phyloP scores from a whole-genome alignment of 2,797 vertebrate genomes.

The Decapterus maruadsi region DNA sequence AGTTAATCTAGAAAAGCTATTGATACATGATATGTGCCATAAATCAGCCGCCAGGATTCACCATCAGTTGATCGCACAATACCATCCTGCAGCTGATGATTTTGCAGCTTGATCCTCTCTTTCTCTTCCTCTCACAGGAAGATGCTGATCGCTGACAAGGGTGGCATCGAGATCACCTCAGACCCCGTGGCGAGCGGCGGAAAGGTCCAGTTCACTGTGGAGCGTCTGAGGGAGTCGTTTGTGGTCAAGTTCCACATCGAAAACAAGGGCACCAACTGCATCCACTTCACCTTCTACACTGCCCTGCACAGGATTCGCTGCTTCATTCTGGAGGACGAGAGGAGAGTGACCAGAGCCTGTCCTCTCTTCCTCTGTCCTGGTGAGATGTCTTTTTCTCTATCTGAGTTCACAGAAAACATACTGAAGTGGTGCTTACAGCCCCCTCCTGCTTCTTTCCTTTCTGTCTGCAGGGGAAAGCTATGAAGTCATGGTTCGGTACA shows the following conservation, averaged over 20 bases:
- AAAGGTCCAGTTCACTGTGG: constrained; percentile 75
- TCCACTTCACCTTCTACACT: constrained; percentile 86
- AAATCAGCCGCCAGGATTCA: not conserved
- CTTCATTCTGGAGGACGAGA: constrained; percentile 82
- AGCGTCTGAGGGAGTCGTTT: not conserved
- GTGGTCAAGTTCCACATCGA: constrained; percentile 78
- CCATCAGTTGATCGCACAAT: not conserved
- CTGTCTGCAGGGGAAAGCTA: constrained; percentile 81
- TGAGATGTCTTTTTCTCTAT: constrained; percentile 63
- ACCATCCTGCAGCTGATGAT: not conserved
- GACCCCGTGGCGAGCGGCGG: constrained; percentile 55
- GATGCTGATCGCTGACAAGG: constrained; percentile 82
- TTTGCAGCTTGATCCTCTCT: not conserved
- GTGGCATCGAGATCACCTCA: constrained; percentile 86
- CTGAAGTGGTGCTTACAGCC: not conserved
- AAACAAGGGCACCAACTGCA: constrained; percentile 78
- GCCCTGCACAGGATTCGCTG: constrained; percentile 70
- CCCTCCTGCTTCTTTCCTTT: not conserved
- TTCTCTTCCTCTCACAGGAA: constrained; percentile 75
- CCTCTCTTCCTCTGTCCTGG: constrained; percentile 86
- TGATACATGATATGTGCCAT: not conserved
- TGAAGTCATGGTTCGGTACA: constrained; percentile 83
- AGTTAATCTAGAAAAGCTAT: not conserved
- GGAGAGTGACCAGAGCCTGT: constrained; percentile 72
- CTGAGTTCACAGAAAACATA: not conserved